Base-by-base conservation (phyloP, 2,113 vertebrate genomes). In the Campylomormyrus numenius region DNA sequence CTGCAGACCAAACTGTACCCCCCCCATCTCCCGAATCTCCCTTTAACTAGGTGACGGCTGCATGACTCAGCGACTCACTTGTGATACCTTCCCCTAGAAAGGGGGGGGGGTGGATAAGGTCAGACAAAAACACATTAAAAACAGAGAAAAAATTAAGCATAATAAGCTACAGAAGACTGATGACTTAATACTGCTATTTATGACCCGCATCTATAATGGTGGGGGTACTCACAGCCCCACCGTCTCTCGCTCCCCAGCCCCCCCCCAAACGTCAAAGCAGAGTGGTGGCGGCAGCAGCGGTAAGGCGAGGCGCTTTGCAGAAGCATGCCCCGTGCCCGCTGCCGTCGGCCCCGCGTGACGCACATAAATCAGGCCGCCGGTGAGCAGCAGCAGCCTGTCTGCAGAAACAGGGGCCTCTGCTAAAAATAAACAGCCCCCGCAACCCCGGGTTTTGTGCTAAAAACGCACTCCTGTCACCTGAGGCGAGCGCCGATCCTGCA, bases 1-100 rank as follows among this genome's bases (percentile, higher is more conserved):
- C 90, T 42, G 93, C 93, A 95, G 94, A 94, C 50, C 21, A 53
- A 46, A 17, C 49, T 53, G 7, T 80, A 92, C 92, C 92, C 92
- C 93, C 11, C 50, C 50, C 50, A 15, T 66, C 53, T 5, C 15
- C 58, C 42, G 8, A 66, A 70, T 70, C 87, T 90, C 52, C 70
- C 87, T n/a, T 70, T 70, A 62, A 39, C 56, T 42, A 58, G 77
- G 50, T 89, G 80, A 58, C 35, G 19, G 89, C 49, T 42, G 48
- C 7, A 89, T 58, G 85, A 87, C 85, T 87, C 85, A 87, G 85
- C 85, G 11, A 87, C 48, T 87, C 50, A 52, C 50, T 52, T 52
- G 50, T 35, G 85, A 87, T 52, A 87, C 49, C n/a, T 52, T 87
- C 48, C 24, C 24, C 85, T 31, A 31, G 27, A 87, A 11, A 9